Base-by-base conservation (phyloP, 2,888 invertebrate genomes). In the Thymelicus sylvestris region DNA sequence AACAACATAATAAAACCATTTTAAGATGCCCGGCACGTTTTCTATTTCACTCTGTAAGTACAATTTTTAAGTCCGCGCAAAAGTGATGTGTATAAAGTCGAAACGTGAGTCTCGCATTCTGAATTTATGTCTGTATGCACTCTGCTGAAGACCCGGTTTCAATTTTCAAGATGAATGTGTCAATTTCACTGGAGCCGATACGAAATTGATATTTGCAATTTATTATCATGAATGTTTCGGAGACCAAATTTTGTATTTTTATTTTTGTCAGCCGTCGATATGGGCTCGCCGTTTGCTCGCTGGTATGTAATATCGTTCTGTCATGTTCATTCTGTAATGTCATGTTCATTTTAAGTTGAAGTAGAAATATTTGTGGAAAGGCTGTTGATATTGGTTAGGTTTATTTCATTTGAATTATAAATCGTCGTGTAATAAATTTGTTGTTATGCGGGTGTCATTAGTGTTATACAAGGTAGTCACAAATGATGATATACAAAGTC, bases 111-210 rank as follows among this genome's bases (percentile, higher is more conserved):
- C 71, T 12, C 65, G 59, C 52, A 15, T 61, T 65, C 59, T 70
- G 67, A 75, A 76, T 77, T 75, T 74, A 75, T 76, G 72, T 73
- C 70, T 74, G 74, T 64, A 74, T 76, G 75, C 76, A 76, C 74
- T 74, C 73, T 50, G 64, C 48, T 71, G 74, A 74, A 72, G 73
- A 75, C 72, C 74, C 75, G 74, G 70, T 74, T 73, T 74, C 77
- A 78, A 78, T 78, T 76, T 78, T 73, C 75, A 74, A 76, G 76
- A 78, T 76, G 78, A 77, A 78, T 77, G 75, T 75, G 75, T 76
- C 77, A 76, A 76, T 78, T 76, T 76, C 77, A 71, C 64, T 59
- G 71, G 31, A 57, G 52, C 63, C 73, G 76, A 75, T 75, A 74
- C 74, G 72, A 70, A 73, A 76, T 75, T 75, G 74, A 76, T 75